Conservation (phyloP, 2,888 invertebrate species). For the Arenicola marina region DNA sequence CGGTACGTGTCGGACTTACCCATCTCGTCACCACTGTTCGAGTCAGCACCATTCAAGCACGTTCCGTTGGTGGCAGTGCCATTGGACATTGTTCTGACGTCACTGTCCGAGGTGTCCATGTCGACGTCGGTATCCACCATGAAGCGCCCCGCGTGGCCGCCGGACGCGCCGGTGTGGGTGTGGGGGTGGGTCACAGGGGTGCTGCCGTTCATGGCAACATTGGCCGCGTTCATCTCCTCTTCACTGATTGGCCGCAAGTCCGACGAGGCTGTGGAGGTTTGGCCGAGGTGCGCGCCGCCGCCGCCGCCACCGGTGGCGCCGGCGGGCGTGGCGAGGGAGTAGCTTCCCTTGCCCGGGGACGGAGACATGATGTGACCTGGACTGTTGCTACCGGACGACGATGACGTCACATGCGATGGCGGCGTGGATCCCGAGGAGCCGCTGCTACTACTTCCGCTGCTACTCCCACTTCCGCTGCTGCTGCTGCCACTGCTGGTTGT, state of each 20-base stretch:
- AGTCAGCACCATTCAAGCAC: conserved; percentile 37
- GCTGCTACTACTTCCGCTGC: too few relatives aligned
- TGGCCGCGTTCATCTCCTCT: conserved; percentile 50
- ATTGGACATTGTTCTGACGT: conserved; percentile 2
- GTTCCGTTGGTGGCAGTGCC: conserved; percentile 47
- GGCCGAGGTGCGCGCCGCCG: too few relatives aligned
- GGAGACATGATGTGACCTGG: conserved; percentile 4
- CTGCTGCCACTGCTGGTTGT: background rate
- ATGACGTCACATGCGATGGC: conserved; percentile 43
- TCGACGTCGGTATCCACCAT: conserved; percentile 41
- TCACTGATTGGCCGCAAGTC: conserved; percentile 24
- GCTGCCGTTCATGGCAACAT: conserved; percentile 36
- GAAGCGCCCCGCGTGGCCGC: background rate
- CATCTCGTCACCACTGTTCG: conserved; percentile 9
- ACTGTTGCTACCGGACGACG: conserved; percentile 36
- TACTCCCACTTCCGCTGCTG: conserved; percentile 1
- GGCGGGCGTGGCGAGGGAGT: conserved; percentile 4
- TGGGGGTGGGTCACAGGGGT: too few relatives aligned
- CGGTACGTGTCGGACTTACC: background rate
- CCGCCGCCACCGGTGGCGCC: background rate
- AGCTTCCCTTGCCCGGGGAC: background rate
- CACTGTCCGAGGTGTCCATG: conserved; percentile 44
- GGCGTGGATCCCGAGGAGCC: too few relatives aligned
- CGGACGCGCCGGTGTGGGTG: too few relatives aligned
- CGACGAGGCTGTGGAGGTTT: too few relatives aligned